Conservation (phyloP, 2,797 vertebrate species). For the Scomberomorus guttatus region DNA sequence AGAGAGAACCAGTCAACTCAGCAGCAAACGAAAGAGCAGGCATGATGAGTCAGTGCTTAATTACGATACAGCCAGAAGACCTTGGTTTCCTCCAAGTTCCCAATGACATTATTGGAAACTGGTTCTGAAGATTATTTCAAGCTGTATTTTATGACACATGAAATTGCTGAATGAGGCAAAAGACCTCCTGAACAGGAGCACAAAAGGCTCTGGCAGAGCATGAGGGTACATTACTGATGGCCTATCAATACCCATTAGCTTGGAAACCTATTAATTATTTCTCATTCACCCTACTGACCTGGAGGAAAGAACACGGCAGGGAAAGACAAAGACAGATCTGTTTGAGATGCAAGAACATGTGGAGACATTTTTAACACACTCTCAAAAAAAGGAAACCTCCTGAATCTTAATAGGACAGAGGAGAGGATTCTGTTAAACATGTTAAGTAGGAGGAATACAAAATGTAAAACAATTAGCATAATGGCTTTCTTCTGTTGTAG, state of each 20-base stretch:
- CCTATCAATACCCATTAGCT: constrained; percentile 76
- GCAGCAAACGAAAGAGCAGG: constrained; percentile 47
- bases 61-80: constrained; percentile 62
- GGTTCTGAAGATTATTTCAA: constrained; percentile 66
- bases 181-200: constrained; percentile 43
- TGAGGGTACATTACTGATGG: constrained; percentile 67
- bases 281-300: constrained; percentile 59
- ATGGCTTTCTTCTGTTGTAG: constrained; percentile 1
- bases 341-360: constrained; percentile 11
- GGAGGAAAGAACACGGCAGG: constrained; percentile 20
- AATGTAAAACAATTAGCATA: constrained; percentile 6
- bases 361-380: constrained; percentile 5
- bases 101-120: constrained; percentile 69
- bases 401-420: constrained; percentile 13
- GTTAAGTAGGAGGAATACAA: constrained; percentile 1
- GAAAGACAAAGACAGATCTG: constrained; percentile 2
- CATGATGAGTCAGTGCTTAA: constrained; percentile 67
- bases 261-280: constrained; percentile 80
- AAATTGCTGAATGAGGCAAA: constrained; percentile 77
- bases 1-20: constrained; percentile 53
- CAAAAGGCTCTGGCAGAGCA: constrained; percentile 56
- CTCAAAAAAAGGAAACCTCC: not conserved
- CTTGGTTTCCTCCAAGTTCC: constrained; percentile 52
- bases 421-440: not conserved
- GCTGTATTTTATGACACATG: constrained; percentile 69